Evolutionary conservation across 1,140 invertebrate genomes (phyloP).

Genomic region (Bombus superbus): DNA sequence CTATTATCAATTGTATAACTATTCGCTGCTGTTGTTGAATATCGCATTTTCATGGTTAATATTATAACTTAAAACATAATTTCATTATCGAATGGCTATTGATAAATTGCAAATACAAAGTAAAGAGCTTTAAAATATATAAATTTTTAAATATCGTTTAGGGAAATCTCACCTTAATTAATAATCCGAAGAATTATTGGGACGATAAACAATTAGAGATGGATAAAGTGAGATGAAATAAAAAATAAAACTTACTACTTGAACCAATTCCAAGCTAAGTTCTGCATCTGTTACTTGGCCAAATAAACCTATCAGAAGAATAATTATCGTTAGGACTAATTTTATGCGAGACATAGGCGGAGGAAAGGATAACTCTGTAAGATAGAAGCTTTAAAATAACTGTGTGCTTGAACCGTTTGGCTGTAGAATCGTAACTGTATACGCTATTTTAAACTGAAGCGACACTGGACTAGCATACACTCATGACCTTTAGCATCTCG

Average conservation of each 20-base stretch:
- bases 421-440: neutral
- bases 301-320: slow-evolving; percentile 15
- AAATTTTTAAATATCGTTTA: neutral
- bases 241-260: slow-evolving; percentile 54
- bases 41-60: neutral
- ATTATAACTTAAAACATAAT: neutral
- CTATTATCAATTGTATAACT: neutral
- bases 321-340: neutral
- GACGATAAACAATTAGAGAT: neutral
- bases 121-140: neutral
- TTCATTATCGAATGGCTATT: neutral
- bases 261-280: slow-evolving; percentile 45
- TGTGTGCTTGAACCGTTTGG: neutral
- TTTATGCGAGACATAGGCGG: neutral
- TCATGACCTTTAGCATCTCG: slow-evolving; percentile 13
- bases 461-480: neutral
- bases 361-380: neutral
- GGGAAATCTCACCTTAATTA: neutral
- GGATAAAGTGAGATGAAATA: neutral
- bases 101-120: neutral
- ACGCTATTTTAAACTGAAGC: slow-evolving; percentile 2
- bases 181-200: neutral
- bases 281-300: slow-evolving; percentile 12
- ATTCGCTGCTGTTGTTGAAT: too few relatives aligned
- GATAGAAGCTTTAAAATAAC: neutral